These are phyloP conservation scores for Tetranychus cinnabarinus DNA, from an alignment of 1,140 invertebrate genomes.

Conservation along the genomic window DNA sequence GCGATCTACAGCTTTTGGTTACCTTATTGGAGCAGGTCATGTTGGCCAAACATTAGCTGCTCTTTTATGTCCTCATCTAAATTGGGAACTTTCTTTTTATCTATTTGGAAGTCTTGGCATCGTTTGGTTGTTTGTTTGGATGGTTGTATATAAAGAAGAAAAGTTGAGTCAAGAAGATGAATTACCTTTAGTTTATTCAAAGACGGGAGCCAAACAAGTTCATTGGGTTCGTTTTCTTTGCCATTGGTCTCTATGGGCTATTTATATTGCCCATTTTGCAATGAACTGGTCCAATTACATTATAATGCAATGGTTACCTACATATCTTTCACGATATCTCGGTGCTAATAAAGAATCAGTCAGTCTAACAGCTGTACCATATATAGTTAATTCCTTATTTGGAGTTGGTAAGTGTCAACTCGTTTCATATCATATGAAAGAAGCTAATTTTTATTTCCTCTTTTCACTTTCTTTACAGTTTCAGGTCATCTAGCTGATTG, in stretches of 20 bases:
- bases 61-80: constrained; percentile 35
- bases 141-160: constrained; percentile 31
- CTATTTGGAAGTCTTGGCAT: constrained; percentile 43
- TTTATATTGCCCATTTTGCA: constrained; percentile 53
- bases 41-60: constrained; percentile 51
- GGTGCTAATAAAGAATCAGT: constrained; percentile 43
- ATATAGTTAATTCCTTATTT: constrained; percentile 45
- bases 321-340: constrained; percentile 39
- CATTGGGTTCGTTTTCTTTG: constrained; percentile 40
- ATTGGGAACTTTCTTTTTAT: constrained; percentile 45
- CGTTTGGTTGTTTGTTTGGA: constrained; percentile 41
- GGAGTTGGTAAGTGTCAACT: constrained; percentile 33
- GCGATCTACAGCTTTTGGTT: constrained; percentile 46
- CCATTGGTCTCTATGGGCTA: constrained; percentile 47
- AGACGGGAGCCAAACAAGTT: constrained; percentile 27
- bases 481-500: constrained; percentile 48
- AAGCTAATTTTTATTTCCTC: not conserved
- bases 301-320: constrained; percentile 60
- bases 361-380: constrained; percentile 49
- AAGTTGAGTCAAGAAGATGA: constrained; percentile 28
- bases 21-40: constrained; percentile 44
- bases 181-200: constrained; percentile 37
- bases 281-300: constrained; percentile 68
- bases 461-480: constrained; percentile 21
- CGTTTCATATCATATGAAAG: not conserved